phyloP scores from a whole-genome alignment of 2,113 vertebrate species.

The Illadopsis cleaveri region DNA sequence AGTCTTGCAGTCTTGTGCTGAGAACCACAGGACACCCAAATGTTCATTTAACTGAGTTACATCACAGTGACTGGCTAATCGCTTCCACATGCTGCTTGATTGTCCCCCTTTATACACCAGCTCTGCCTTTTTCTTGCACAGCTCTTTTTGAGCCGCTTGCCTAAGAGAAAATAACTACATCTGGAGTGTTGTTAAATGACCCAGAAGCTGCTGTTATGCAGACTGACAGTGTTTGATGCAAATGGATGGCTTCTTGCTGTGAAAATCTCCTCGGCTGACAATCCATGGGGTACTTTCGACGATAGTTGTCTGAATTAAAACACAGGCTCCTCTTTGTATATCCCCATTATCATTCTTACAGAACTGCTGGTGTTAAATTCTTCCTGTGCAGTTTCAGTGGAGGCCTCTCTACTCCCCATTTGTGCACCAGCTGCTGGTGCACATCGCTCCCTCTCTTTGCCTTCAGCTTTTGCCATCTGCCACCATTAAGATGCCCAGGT shows the following conservation, averaged over 20 bases:
- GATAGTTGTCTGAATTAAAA: slow-evolving; percentile 10
- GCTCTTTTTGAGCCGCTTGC: slow-evolving; percentile 30
- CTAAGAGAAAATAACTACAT: slow-evolving; percentile 47
- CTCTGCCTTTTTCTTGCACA: slow-evolving; percentile 1
- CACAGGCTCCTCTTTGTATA: not conserved
- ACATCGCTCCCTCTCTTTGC: not conserved
- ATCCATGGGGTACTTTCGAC: not conserved
- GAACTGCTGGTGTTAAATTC: not conserved
- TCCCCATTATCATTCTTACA: not conserved
- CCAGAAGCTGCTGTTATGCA: slow-evolving; percentile 54
- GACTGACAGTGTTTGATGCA: slow-evolving; percentile 51
- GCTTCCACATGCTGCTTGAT: slow-evolving; percentile 22
- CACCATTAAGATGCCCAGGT: slow-evolving; percentile 46
- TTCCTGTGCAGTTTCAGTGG: not conserved
- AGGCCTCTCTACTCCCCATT: slow-evolving; percentile 13
- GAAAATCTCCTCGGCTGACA: slow-evolving; percentile 37
- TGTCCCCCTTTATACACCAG: not conserved
- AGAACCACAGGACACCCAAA: not conserved
- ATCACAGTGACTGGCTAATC: slow-evolving; percentile 15
- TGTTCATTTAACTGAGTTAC: slow-evolving; percentile 41
- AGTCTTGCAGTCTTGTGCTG: not conserved
- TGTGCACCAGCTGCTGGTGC: slow-evolving; percentile 20
- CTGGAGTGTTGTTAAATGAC: slow-evolving; percentile 63
- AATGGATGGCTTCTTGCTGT: slow-evolving; percentile 50
- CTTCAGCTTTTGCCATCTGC: slow-evolving; percentile 61